These are phyloP conservation scores for Syngnathus typhle DNA, from an alignment of 2,113 vertebrate genomes.

Conservation along the genomic window DNA sequence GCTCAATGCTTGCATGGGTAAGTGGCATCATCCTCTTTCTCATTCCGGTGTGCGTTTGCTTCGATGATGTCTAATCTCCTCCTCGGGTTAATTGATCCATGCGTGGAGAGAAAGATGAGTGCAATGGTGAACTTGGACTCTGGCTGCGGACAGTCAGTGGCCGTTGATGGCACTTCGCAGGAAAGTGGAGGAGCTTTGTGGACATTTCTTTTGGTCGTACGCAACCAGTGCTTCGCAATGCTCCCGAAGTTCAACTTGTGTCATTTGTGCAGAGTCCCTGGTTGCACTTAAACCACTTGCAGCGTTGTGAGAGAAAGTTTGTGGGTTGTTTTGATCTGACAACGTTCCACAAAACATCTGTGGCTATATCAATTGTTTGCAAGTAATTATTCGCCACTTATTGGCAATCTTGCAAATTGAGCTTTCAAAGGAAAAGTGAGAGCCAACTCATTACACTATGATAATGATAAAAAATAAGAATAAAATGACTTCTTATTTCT, in stretches of 20 bases:
- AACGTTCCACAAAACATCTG: not conserved
- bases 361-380: not conserved
- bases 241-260: not conserved
- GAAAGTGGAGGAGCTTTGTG: not conserved
- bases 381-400: slow-evolving; percentile 8
- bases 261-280: not conserved
- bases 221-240: not conserved
- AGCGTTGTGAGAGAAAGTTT: not conserved
- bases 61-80: not conserved
- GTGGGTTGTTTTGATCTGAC: not conserved
- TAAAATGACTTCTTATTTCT: not conserved
- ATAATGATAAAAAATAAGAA: not conserved
- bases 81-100: slow-evolving; percentile 5
- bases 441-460: not conserved
- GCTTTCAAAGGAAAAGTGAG: not conserved
- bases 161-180: slow-evolving; percentile 4
- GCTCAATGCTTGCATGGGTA: slow-evolving; percentile 65
- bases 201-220: not conserved
- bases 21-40: slow-evolving; percentile 41
- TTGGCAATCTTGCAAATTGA: not conserved
- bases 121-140: slow-evolving; percentile 48
- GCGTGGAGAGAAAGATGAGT: slow-evolving; percentile 9
- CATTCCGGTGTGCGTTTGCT: slow-evolving; percentile 9
- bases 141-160: slow-evolving; percentile 18
- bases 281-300: slow-evolving; percentile 27